A percentile compares a stretch with the other conserved stretches of the same genome.
Evolutionary conservation across 2,888 invertebrate genomes (phyloP).

Genomic region (Apoda limacodes): DNA sequence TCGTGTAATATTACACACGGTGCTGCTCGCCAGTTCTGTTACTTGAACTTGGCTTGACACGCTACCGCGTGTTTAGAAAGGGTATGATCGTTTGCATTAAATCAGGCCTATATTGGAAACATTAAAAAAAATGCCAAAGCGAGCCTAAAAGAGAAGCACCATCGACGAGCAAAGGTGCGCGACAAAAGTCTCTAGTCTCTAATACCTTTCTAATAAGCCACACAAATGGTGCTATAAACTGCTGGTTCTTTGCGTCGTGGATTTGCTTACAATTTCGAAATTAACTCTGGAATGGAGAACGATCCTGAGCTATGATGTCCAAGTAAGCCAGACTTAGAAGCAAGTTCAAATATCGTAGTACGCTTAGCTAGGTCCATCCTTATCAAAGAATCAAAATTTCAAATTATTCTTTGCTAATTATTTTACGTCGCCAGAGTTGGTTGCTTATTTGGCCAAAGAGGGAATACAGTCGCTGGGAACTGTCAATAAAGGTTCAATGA

Average conservation of each 20-base stretch:
- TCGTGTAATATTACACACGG: too few relatives aligned
- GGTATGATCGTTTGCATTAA: conserved; percentile 9
- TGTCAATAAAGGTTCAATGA: conserved; percentile 13
- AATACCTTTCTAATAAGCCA: conserved; percentile 16
- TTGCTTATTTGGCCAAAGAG: conserved; percentile 14
- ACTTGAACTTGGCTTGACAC: too few relatives aligned
- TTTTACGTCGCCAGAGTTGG: conserved; percentile 15
- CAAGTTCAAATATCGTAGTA: conserved; percentile 6
- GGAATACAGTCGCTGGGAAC: conserved; percentile 14
- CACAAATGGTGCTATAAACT: conserved; percentile 18
- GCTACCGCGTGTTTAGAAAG: too few relatives aligned
- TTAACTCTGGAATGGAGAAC: conserved; percentile 13
- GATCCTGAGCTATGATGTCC: conserved; percentile 1
- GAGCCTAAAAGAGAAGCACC: conserved; percentile 9
- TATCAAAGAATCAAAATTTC: conserved; percentile 7
- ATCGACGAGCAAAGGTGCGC: conserved; percentile 17
- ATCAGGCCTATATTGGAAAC: conserved; percentile 12
- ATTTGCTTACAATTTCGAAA: conserved; percentile 15
- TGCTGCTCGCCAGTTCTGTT: too few relatives aligned
- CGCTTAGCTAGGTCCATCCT: too few relatives aligned
- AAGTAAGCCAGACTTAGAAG: conserved; percentile 3
- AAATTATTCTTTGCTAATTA: conserved; percentile 18
- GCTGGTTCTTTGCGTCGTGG: conserved; percentile 15
- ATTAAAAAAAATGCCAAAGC: conserved; percentile 10
- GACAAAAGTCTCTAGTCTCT: conserved; percentile 14